phyloP scores from a whole-genome alignment of 2,888 invertebrate genomes.

The Yponomeuta sedellus region DNA sequence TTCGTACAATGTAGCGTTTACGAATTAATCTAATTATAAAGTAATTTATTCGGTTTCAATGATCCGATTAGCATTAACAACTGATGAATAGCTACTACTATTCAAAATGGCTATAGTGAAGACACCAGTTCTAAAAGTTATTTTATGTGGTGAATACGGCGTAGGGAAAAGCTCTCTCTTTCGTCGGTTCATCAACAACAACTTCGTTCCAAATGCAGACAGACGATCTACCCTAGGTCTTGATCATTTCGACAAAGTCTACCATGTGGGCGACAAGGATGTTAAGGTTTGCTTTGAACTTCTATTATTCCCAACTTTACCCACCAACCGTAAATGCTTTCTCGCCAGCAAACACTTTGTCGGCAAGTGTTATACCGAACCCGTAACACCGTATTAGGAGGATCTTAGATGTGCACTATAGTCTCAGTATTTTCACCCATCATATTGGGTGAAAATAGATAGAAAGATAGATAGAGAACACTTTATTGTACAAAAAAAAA shows the following conservation, averaged over 20 bases:
- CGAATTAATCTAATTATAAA: neutral
- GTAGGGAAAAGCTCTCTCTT: constrained; percentile 97
- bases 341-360: too few species aligned
- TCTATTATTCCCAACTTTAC: neutral
- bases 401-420: too few species aligned
- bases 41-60: neutral
- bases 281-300: constrained; percentile 78
- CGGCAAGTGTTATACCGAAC: too few species aligned
- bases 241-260: constrained; percentile 92
- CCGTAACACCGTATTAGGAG: too few species aligned
- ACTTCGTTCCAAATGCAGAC: constrained; percentile 89
- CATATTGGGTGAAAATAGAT: too few species aligned
- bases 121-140: constrained; percentile 92
- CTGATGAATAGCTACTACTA: neutral
- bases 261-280: constrained; percentile 83
- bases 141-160: constrained; percentile 96
- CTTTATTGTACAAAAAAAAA: too few species aligned
- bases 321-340: too few species aligned
- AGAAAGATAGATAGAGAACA: too few species aligned
- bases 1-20: neutral
- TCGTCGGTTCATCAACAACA: constrained; percentile 91
- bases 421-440: too few species aligned
- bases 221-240: constrained; percentile 92
- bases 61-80: neutral
- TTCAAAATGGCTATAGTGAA: constrained; percentile 85